phyloP scores from a whole-genome alignment of 2,797 vertebrate genomes.

The Amphiprion clarkii region DNA sequence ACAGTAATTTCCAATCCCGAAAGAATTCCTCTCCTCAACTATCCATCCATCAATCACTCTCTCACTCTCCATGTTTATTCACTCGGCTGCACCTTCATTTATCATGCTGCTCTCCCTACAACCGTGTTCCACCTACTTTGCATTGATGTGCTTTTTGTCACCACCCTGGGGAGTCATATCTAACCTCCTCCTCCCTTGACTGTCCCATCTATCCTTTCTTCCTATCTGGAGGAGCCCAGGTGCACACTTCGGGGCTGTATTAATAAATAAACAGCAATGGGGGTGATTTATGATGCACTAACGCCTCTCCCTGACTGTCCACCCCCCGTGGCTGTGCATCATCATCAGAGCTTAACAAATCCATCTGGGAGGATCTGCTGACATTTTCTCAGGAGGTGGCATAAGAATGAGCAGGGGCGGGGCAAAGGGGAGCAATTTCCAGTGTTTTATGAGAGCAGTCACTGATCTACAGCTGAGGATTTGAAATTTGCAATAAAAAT shows the following conservation, averaged over 20 bases:
- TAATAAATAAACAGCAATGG: slow-evolving; percentile 83
- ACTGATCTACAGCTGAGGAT: background rate
- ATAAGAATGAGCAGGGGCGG: slow-evolving; percentile 28
- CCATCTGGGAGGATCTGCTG: slow-evolving; percentile 66
- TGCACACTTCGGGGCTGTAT: slow-evolving; percentile 76
- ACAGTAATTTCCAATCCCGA: slow-evolving; percentile 45
- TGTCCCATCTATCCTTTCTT: slow-evolving; percentile 19
- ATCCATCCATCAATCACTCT: slow-evolving; percentile 34
- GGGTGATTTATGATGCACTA: slow-evolving; percentile 72
- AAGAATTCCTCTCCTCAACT: slow-evolving; percentile 20
- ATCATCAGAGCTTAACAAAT: slow-evolving; percentile 64
- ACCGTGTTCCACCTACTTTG: slow-evolving; percentile 49
- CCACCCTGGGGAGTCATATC: slow-evolving; percentile 61
- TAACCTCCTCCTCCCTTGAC: slow-evolving; percentile 12
- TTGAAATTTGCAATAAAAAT: slow-evolving; percentile 20
- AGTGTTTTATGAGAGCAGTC: slow-evolving; percentile 27
- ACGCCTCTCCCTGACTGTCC: slow-evolving; percentile 33
- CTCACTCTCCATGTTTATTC: slow-evolving; percentile 20
- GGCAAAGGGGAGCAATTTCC: slow-evolving; percentile 7
- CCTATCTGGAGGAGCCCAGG: slow-evolving; percentile 66
- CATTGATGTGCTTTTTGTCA: slow-evolving; percentile 55
- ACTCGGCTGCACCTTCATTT: slow-evolving; percentile 46
- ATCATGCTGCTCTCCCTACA: slow-evolving; percentile 37
- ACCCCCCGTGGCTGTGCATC: slow-evolving; percentile 41
- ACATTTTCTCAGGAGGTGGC: slow-evolving; percentile 68